Base-by-base conservation (phyloP, 2,113 vertebrate genomes). In the Oryzias melastigma region DNA sequence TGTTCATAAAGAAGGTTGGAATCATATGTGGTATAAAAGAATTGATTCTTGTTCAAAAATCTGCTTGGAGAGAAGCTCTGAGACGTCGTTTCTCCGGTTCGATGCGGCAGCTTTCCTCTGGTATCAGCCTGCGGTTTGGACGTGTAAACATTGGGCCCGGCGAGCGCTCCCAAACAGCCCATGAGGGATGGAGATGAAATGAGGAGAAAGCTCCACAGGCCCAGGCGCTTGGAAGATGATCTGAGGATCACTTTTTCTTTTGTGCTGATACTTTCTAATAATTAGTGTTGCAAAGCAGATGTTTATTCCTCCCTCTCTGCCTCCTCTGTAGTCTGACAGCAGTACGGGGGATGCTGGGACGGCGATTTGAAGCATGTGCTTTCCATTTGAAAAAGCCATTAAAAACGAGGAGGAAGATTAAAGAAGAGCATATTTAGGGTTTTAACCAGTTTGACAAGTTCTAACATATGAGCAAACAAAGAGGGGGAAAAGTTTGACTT, bases 281-380 rank as follows among this genome's bases (percentile, higher is more conserved):
- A 92, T 91, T 91, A 91, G 85, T 45, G 52, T 90, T 91, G 92
- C 58, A 58, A 65, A 66, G 51, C 92, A 93, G 89, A 93, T 93
- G 91, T 92, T 87, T 65, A 17, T 69, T 49, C 75, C 66, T 65
- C 50, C 74, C 48, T 73, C 54, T 51, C 65, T 29, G 0, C 58
- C 58, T 59, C 40, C 48, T 52, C 42, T 24, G 27, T 62, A 59
- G 54, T 50, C 47, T 8, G 25, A 78, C 79, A 66, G 73, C 51
- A 5, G 67, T 79, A 56, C 52, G 71, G 55, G 62, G 70, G 52
- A 73, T 52, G 80, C 84, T 50, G 52, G 71, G 69, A 75, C 84
- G 52, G 52, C 69, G 68, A 77, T 56, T 71, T 65, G 65, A 74
- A 71, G 59, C 41, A 88, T 91, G 45, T 92, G 90, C 85, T 91